phyloP scores from a whole-genome alignment of 2,797 vertebrate species.

The Urocyon cinereoargenteus region DNA sequence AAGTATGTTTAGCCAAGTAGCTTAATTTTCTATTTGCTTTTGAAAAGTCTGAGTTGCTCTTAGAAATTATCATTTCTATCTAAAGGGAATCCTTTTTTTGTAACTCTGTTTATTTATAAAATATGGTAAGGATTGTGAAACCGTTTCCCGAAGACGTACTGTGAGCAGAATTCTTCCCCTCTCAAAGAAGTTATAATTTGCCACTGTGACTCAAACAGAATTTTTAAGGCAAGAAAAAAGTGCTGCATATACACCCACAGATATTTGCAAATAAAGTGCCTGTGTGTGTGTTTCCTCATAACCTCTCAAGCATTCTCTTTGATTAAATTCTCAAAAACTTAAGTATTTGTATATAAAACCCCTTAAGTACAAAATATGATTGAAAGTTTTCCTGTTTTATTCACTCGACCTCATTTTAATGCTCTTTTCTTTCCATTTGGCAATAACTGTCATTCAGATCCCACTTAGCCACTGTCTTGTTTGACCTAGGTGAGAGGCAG shows the following conservation, averaged over 20 bases:
- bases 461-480: background rate
- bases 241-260: background rate
- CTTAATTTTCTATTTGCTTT: conserved; percentile 61
- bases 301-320: conserved; percentile 61
- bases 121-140: conserved; percentile 70
- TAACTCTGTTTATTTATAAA: conserved; percentile 71
- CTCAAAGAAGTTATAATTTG: conserved; percentile 72
- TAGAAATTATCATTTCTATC: conserved; percentile 66
- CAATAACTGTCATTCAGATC: background rate
- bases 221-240: conserved; percentile 67
- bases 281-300: conserved; percentile 61
- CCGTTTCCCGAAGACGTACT: conserved; percentile 59
- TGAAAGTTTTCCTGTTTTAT: background rate
- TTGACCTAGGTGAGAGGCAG: background rate
- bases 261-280: conserved; percentile 56
- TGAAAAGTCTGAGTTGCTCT: conserved; percentile 60
- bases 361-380: conserved; percentile 43
- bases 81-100: conserved; percentile 51
- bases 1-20: conserved; percentile 29
- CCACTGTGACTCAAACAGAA: conserved; percentile 65
- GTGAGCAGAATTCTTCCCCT: conserved; percentile 66
- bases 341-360: conserved; percentile 4
- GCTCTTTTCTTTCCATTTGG: background rate
- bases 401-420: background rate
- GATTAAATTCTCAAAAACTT: conserved; percentile 64